Evolutionary conservation across 2,113 vertebrate genomes (phyloP), one percentile per base, ranked within the genome.

Genomic region (Balaeniceps rex): DNA sequence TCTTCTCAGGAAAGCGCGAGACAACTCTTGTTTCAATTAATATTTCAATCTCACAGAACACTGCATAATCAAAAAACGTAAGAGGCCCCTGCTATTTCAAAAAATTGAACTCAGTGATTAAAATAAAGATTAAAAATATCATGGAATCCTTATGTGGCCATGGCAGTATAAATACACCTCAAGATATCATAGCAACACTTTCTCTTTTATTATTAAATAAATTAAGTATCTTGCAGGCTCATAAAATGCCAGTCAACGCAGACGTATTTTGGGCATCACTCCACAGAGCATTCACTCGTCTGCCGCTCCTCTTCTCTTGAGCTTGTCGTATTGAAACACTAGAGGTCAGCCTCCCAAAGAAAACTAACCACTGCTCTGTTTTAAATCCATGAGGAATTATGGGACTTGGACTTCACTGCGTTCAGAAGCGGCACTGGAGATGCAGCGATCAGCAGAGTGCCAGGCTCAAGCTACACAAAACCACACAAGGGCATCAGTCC

Each of bases 71-170:
- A 96, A 92, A 96, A 94, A 93, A 69, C 14, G 11, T n/a, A 60
- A 92, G 63, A 95, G 52, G 68, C 21, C 34, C 54, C 82, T 46
- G 6, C 40, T 93, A 96, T 84, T 90, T 91, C 61, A 93, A 94
- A 94, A 77, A 94, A 51, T 12, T 79, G 55, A 94, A 80, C 33
- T 66, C 44, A 55, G 72, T 88, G 76, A 96, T 88, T 93, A 97
- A 96, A 97, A 93, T 85, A 96, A 96, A 97, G 70, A 97, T 97
- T 97, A 61, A 98, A 97, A 98, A 93, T 91, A 95, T 13, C 26
- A 42, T 46, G 29, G 76, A 96, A 95, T 96, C 47, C 77, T 96
- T 93, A 74, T 40, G 77, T 83, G 90, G 29, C 71, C 70, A 54
- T 19, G 87, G 58, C 57, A 91, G 54, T 66, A 93, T 66, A 96